Evolutionary conservation across 1,140 invertebrate genomes (phyloP), one percentile per base, ranked within the genome.

Genomic region (Drosophila aff.): DNA sequence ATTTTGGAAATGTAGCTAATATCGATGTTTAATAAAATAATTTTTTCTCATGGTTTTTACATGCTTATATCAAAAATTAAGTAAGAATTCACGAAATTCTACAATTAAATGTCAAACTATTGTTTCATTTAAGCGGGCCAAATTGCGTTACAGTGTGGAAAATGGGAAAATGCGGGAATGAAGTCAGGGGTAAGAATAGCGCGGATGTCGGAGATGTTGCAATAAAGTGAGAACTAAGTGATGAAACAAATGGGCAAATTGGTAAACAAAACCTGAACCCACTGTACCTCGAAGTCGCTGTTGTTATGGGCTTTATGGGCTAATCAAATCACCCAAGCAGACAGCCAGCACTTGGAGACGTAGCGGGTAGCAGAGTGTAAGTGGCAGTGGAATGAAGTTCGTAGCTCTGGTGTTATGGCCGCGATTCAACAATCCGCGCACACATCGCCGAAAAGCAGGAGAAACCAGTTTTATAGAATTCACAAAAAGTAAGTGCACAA

Each of bases 381-480:
- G 21, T 40, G 38, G 33, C 33, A 63, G 41, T 63, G 57, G 38
- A 33, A 33, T 66, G 52, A 36, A 59, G 71, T 76, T 75, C 60
- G 69, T 76, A 63, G 49, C 47, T 62, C 33, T 23, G 67, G 41
- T 61, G 44, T 59, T 74, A 52, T 60, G 55, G 46, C 57, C 68
- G 57, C 49, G 31, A 62, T 75, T 75, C 18, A 66, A 46, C 63
- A 76, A 60, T 76, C 49, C 72, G 49, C 47, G 59, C 62, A 62
- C 26, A 65, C 46, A 59, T n/a, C 36, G 68, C 69, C 69, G 46
- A 77, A 76, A 52, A 68, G 53, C 53, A 26, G 53, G 36, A n/a
- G 67, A 77, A 79, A 77, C 76, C 76, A 79, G 76, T 79, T 79
- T 78, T 78, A 77, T 79, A 79, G 76, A 79, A 79, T 79, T 63